phyloP scores from a whole-genome alignment of 2,888 invertebrate species.

The Apamea sordens region DNA sequence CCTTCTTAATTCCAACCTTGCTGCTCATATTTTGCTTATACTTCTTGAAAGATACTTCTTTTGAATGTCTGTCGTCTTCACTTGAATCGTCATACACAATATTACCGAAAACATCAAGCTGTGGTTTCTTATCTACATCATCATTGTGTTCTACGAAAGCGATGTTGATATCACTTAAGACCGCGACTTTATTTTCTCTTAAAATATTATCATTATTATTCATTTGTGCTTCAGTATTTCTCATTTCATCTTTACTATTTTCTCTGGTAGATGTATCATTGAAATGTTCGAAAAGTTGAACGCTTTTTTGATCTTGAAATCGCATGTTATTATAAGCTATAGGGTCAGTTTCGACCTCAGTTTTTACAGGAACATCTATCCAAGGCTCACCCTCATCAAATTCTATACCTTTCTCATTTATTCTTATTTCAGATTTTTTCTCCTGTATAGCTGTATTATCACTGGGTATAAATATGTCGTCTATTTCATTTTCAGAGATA shows the following conservation, averaged over 20 bases:
- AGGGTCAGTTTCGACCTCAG: conserved; percentile 13
- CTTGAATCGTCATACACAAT: not conserved
- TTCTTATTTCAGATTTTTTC: not conserved
- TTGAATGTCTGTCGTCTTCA: not conserved
- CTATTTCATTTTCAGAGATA: not conserved
- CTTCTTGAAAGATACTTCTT: not conserved
- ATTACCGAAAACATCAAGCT: not conserved
- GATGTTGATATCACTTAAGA: not conserved
- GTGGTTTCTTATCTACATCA: conserved; percentile 1
- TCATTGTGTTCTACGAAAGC: not conserved
- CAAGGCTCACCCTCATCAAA: conserved; percentile 18
- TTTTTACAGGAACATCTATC: conserved; percentile 6
- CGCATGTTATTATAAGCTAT: not conserved
- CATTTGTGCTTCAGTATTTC: not conserved
- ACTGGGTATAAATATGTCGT: not conserved
- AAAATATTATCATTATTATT: not conserved
- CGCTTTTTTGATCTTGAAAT: not conserved
- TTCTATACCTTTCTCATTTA: not conserved
- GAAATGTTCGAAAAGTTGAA: not conserved
- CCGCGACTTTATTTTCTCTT: not conserved
- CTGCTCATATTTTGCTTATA: no score
- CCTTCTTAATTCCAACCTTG: not conserved
- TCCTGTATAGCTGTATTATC: not conserved
- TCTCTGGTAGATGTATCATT: not conserved
- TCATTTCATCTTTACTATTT: no score